These are phyloP conservation scores for Caprella mutica DNA, from an alignment of 2,888 invertebrate genomes.

Conservation along the genomic window DNA sequence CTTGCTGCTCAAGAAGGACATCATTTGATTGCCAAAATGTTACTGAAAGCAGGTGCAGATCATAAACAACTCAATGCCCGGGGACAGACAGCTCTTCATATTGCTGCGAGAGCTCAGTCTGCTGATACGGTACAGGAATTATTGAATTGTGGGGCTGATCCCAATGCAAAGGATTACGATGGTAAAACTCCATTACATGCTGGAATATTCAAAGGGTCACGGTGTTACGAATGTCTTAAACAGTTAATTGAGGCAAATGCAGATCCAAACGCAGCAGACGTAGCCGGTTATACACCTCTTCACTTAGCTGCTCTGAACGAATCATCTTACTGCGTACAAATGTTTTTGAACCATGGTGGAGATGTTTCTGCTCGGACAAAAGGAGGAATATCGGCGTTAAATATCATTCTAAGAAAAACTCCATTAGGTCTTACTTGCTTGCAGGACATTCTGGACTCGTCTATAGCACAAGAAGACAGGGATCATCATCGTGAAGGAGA, in stretches of 20 bases:
- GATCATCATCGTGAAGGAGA: constrained; percentile 42
- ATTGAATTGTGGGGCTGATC: constrained; percentile 55
- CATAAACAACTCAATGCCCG: constrained; percentile 61
- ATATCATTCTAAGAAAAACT: constrained; percentile 70
- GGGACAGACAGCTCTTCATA: constrained; percentile 70
- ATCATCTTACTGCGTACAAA: constrained; percentile 60
- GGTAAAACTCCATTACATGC: constrained; percentile 68
- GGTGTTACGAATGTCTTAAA: constrained; percentile 58
- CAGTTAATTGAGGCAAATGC: constrained; percentile 52
- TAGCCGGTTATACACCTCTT: constrained; percentile 70
- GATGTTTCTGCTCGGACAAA: constrained; percentile 73
- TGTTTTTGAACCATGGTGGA: constrained; percentile 63
- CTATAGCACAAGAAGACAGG: constrained; percentile 67
- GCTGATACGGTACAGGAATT: constrained; percentile 62
- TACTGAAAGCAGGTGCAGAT: constrained; percentile 62
- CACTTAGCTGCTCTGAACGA: constrained; percentile 75
- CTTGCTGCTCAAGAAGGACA: constrained; percentile 79
- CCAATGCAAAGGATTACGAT: constrained; percentile 56
- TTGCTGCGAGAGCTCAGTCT: constrained; percentile 69
- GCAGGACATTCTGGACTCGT: constrained; percentile 60
- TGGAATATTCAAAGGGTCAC: constrained; percentile 63
- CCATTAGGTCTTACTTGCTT: constrained; percentile 67
- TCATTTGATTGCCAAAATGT: constrained; percentile 58
- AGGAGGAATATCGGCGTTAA: constrained; percentile 65
- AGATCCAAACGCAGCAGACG: constrained; percentile 68